A percentile compares a stretch with the other conserved stretches of the same genome.
phyloP scores from a whole-genome alignment of 2,888 invertebrate species.

The Dicranocentrus wangi region DNA sequence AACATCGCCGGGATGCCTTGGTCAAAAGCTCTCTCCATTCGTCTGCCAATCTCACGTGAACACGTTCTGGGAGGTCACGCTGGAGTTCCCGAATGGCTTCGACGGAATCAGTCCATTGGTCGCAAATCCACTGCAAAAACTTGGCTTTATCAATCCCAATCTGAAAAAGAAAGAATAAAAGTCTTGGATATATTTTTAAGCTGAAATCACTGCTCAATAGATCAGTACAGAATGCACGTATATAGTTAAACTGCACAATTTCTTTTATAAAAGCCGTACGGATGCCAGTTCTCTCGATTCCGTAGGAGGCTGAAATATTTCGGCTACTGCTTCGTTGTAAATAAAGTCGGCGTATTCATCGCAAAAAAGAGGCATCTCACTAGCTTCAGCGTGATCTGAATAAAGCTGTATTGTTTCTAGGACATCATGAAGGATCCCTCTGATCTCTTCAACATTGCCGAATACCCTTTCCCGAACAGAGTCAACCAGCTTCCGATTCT shows the following conservation, averaged over 20 bases:
- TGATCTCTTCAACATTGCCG: constrained; percentile 37
- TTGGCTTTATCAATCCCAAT: constrained; percentile 38
- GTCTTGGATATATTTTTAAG: no score
- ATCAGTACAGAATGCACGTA: no score
- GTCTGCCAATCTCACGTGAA: neutral
- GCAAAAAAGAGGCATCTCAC: no score
- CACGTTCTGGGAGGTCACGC: neutral
- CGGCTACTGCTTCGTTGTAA: no score
- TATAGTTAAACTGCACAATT: no score
- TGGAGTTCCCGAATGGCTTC: neutral
- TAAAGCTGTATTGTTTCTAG: no score
- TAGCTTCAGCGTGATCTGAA: no score
- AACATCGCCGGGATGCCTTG: neutral
- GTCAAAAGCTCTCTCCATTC: neutral
- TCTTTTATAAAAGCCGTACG: no score
- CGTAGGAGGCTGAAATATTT: neutral
- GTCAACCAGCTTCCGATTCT: constrained; percentile 30
- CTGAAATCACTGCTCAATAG: no score
- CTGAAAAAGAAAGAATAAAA: constrained; percentile 3
- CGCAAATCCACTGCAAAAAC: constrained; percentile 38
- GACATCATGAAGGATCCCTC: no score
- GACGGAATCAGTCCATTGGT: constrained; percentile 23
- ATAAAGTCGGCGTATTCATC: no score
- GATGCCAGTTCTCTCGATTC: no score
- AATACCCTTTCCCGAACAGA: constrained; percentile 31